Percentiles rank a stretch among this genome's conserved stretches.
These are phyloP conservation scores for Proteles cristata DNA, from an alignment of 2,113 vertebrate genomes.

Conservation along the genomic window DNA sequence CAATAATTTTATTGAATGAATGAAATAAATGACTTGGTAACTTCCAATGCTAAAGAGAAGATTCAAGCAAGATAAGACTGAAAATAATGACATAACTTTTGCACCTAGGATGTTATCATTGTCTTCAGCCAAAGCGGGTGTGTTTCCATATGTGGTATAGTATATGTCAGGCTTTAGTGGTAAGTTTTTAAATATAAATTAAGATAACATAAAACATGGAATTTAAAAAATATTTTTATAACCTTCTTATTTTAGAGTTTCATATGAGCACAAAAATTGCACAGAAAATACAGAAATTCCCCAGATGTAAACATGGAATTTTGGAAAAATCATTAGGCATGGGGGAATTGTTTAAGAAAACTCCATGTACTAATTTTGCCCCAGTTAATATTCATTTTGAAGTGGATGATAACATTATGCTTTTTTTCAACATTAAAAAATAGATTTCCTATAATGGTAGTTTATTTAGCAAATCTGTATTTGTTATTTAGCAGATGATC, in stretches of 20 bases:
- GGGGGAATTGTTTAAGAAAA: neutral
- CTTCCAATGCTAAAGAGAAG: neutral
- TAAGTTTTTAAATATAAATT: neutral
- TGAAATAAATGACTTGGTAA: slow-evolving; percentile 10
- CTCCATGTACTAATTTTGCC: neutral
- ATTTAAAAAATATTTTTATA: neutral
- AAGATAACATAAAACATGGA: neutral
- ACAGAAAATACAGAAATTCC: neutral
- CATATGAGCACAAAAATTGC: neutral
- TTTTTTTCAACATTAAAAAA: neutral
- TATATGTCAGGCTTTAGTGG: neutral
- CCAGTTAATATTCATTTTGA: slow-evolving; percentile 19
- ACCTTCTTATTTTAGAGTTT: neutral
- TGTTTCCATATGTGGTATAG: neutral
- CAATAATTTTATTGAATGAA: neutral
- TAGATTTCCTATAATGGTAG: neutral
- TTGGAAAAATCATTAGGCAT: neutral
- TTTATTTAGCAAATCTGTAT: slow-evolving; percentile 46
- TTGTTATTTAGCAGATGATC: slow-evolving; percentile 18
- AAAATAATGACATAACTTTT: slow-evolving; percentile 46
- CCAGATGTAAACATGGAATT: neutral
- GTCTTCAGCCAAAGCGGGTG: neutral
- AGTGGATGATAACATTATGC: neutral
- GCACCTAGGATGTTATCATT: neutral
- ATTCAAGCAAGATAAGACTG: slow-evolving; percentile 32